These are phyloP conservation scores for Conops quadrifasciatus DNA, from an alignment of 2,888 invertebrate species.

Conservation along the genomic window DNA sequence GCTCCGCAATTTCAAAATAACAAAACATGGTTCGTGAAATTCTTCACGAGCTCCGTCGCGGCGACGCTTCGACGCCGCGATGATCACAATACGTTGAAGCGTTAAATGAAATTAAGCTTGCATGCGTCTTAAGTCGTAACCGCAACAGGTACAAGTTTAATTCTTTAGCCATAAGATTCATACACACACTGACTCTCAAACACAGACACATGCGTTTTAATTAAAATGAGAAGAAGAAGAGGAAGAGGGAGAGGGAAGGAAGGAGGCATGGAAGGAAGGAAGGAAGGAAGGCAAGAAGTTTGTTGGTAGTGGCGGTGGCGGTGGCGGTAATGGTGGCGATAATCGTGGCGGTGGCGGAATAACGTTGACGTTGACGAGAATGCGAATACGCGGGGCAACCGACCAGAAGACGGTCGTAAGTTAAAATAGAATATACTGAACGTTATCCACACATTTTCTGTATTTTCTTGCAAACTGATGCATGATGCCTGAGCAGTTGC, in stretches of 20 bases:
- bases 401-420: no score
- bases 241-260: neutral
- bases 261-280: neutral
- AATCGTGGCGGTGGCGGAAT: neutral
- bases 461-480: no score
- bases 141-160: conserved; percentile 5
- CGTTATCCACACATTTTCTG: no score
- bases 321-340: neutral
- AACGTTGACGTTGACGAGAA: no score
- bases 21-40: no score
- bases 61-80: no score
- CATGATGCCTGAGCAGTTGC: no score
- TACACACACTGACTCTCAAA: neutral
- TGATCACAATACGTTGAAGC: neutral
- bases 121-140: neutral
- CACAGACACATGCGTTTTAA: conserved; percentile 4
- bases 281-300: neutral
- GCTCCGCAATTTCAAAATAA: no score
- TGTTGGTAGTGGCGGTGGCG: neutral
- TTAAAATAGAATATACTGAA: no score
- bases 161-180: neutral
- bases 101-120: conserved; percentile 14
- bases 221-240: neutral
- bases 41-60: no score
- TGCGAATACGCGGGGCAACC: no score